A percentile compares a stretch with the other conserved stretches of the same genome.
Evolutionary conservation across 2,797 vertebrate genomes (phyloP).

Genomic region (Lutjanus argentimaculatus): DNA sequence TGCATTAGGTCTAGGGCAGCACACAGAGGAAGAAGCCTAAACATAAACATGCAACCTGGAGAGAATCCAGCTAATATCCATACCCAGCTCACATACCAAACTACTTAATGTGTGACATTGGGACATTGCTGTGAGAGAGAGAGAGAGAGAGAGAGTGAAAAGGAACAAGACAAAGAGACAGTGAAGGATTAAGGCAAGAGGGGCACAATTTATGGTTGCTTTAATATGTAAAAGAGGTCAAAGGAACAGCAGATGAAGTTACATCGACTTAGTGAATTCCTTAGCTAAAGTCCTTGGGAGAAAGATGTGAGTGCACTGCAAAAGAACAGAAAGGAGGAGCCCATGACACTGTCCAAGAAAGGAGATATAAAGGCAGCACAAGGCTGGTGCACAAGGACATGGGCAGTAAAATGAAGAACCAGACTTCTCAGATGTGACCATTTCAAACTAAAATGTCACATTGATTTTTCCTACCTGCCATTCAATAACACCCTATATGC

Average conservation of each 20-base stretch:
- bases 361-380: not conserved
- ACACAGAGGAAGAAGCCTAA: not conserved
- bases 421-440: not conserved
- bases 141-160: not conserved
- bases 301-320: constrained; percentile 19
- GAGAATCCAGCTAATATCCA: not conserved
- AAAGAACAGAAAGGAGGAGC: not conserved
- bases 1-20: not conserved
- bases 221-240: constrained; percentile 26
- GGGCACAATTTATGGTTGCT: not conserved
- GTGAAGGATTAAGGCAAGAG: not conserved
- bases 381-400: not conserved
- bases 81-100: not conserved
- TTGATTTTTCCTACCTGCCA: constrained; percentile 30
- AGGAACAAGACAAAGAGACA: not conserved
- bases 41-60: not conserved
- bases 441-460: constrained; percentile 30
- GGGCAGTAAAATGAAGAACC: constrained; percentile 14
- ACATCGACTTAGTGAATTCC: constrained; percentile 13
- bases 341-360: not conserved
- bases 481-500: constrained; percentile 13
- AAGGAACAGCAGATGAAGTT: constrained; percentile 14
- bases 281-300: constrained; percentile 17
- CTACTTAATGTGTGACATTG: constrained; percentile 1
- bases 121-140: not conserved